phyloP scores from a whole-genome alignment of 2,888 invertebrate species.

The Apodemia mormo region DNA sequence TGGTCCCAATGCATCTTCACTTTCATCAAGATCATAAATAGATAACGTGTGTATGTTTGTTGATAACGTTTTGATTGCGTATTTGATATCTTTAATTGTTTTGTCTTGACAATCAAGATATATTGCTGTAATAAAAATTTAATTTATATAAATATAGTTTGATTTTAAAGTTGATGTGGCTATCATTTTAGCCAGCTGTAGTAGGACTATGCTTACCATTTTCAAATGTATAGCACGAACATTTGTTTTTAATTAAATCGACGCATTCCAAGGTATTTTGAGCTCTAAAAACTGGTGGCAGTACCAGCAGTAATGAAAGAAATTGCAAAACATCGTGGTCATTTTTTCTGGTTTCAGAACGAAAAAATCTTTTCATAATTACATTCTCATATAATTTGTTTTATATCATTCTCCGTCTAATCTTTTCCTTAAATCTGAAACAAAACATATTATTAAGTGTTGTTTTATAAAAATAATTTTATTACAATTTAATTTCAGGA shows the following conservation, averaged over 20 bases:
- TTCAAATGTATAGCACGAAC: constrained; percentile 95
- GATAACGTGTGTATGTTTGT: constrained; percentile 90
- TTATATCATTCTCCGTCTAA: constrained; percentile 31
- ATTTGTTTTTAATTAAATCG: constrained; percentile 88
- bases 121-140: constrained; percentile 80
- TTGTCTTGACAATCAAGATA: constrained; percentile 94
- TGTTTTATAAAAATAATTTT: no score
- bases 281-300: constrained; percentile 73
- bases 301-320: constrained; percentile 68
- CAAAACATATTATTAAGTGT: constrained; percentile 39
- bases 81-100: constrained; percentile 86
- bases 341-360: constrained; percentile 62
- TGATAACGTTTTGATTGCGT: constrained; percentile 86
- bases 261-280: constrained; percentile 84
- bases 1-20: constrained; percentile 88
- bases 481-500: no score
- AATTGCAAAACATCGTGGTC: constrained; percentile 65
- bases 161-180: background rate
- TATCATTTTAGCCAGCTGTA: no score
- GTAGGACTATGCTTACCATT: constrained; percentile 82
- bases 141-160: constrained; percentile 10
- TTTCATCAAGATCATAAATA: constrained; percentile 92
- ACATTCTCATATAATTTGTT: constrained; percentile 60
- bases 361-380: constrained; percentile 75
- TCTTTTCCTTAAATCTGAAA: constrained; percentile 57